These are phyloP conservation scores for Pseudomugil gertrudae DNA, from an alignment of 2,797 vertebrate species.

Conservation along the genomic window DNA sequence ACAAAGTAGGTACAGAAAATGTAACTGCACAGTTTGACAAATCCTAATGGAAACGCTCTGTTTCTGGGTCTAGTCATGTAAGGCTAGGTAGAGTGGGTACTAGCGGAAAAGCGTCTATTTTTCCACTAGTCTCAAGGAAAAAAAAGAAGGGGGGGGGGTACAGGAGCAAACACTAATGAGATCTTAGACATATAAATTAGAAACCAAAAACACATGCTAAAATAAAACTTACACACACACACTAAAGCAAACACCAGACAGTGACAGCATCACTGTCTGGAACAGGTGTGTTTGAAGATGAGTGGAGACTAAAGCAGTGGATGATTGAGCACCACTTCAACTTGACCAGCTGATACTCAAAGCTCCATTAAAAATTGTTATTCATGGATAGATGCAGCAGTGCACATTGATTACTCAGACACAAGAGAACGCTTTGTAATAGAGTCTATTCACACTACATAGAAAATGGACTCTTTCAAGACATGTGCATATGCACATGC, in stretches of 20 bases:
- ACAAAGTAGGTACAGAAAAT: no score
- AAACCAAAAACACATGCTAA: background rate
- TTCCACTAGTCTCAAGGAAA: no score
- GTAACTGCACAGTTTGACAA: no score
- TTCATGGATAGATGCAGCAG: constrained; percentile 37
- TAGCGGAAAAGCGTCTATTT: no score
- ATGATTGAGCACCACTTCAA: constrained; percentile 51
- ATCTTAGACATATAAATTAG: background rate
- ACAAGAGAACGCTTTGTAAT: constrained; percentile 28
- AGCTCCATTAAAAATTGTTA: constrained; percentile 20
- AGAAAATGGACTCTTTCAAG: constrained; percentile 1
- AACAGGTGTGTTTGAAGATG: constrained; percentile 31
- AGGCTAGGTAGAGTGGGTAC: no score
- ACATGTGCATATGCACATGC: constrained; percentile 7
- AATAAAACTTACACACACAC: no score
- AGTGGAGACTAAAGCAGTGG: constrained; percentile 25
- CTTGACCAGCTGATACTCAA: constrained; percentile 20
- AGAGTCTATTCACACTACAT: constrained; percentile 15
- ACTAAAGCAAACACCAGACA: background rate
- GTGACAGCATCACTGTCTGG: no score
- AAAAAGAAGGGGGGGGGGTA: background rate
- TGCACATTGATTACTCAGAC: constrained; percentile 8
- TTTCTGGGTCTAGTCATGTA: no score
- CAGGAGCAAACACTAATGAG: background rate
- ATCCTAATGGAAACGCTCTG: no score